Evolutionary conservation across 2,888 invertebrate species (phyloP).

Genomic region (Drosophila leonis): DNA sequence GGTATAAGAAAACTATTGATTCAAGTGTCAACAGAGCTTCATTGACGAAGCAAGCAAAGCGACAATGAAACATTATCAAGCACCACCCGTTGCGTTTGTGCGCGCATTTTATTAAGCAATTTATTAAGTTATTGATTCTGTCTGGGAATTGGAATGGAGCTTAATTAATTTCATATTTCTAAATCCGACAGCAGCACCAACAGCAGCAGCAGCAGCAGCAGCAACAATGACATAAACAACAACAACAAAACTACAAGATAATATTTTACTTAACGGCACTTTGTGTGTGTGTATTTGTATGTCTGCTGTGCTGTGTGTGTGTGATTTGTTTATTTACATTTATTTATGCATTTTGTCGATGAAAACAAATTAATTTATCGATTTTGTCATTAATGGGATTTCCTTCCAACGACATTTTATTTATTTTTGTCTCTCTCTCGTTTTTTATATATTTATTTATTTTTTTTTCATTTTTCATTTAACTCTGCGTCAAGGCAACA

Average conservation of each 20-base stretch:
- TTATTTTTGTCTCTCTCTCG: constrained; percentile 10
- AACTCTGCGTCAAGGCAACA: neutral
- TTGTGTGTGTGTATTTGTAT: constrained; percentile 34
- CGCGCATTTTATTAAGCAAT: constrained; percentile 64
- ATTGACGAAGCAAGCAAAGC: constrained; percentile 20
- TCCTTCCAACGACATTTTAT: constrained; percentile 50
- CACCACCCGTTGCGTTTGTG: constrained; percentile 62
- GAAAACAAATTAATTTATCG: constrained; percentile 71
- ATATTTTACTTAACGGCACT: constrained; percentile 66
- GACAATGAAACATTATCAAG: constrained; percentile 1
- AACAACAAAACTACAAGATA: constrained; percentile 25
- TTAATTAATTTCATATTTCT: constrained; percentile 66
- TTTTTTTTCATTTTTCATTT: constrained; percentile 29
- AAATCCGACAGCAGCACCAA: constrained; percentile 40
- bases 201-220: constrained; percentile 34
- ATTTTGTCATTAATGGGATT: constrained; percentile 78
- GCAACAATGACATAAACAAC: constrained; percentile 22
- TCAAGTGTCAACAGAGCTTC: constrained; percentile 49
- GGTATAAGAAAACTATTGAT: constrained; percentile 4
- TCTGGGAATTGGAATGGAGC: constrained; percentile 52
- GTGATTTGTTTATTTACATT: constrained; percentile 61
- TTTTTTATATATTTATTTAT: constrained; percentile 16
- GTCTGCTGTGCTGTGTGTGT: constrained; percentile 14
- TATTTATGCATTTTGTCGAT: constrained; percentile 54
- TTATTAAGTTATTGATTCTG: constrained; percentile 63